Conservation (phyloP, 2,797 vertebrate genomes). For the Paratrypauchen microcephalus region DNA sequence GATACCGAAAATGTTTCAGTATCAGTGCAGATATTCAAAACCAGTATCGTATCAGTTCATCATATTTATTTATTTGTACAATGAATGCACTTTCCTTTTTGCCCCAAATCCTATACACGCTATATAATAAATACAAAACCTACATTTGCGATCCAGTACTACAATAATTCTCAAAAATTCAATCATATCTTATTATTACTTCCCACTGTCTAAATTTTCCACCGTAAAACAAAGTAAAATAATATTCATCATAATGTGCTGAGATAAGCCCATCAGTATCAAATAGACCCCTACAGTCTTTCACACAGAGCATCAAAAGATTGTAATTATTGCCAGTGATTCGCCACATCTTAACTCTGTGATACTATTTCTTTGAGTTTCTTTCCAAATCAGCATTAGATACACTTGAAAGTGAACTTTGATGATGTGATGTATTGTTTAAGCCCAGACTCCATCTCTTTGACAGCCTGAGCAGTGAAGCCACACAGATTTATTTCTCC, state of each 20-base stretch:
- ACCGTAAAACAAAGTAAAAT: not conserved
- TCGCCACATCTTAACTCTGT: constrained; percentile 1
- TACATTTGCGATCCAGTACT: not conserved
- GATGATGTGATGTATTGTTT: constrained; percentile 6
- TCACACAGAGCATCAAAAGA: constrained; percentile 10
- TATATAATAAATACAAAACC: no score
- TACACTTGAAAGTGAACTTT: constrained; percentile 22
- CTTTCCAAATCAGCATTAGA: constrained; percentile 15
- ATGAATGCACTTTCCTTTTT: no score
- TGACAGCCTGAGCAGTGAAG: not conserved
- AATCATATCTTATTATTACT: not conserved
- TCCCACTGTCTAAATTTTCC: not conserved
- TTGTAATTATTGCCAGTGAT: constrained; percentile 7
- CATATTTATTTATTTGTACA: no score
- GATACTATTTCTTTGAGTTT: not conserved
- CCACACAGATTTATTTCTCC: constrained; percentile 8
- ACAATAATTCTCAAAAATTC: not conserved
- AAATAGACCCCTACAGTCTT: constrained; percentile 10
- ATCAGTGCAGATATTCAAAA: no score
- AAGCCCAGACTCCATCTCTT: constrained; percentile 8
- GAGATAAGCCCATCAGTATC: not conserved
- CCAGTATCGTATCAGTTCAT: no score
- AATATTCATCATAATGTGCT: not conserved
- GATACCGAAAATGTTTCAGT: no score
- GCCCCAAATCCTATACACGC: no score